Conservation (phyloP, 2,888 invertebrate species). For the Cataglyphis altisquamis region DNA sequence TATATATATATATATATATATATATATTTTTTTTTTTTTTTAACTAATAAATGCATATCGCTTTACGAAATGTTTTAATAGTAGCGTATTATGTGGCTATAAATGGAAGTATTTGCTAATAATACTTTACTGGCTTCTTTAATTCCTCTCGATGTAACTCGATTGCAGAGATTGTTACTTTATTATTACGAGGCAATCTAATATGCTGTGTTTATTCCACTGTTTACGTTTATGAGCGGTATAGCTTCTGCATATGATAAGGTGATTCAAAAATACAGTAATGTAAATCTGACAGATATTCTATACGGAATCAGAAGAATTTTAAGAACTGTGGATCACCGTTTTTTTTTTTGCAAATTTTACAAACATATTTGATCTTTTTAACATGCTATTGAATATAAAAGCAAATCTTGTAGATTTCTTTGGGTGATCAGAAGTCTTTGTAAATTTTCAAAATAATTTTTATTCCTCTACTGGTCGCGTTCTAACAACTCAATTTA, state of each 20-base stretch:
- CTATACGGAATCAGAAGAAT: neutral
- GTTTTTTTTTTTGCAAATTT: neutral
- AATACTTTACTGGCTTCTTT: conserved; percentile 25
- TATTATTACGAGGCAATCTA: conserved; percentile 14
- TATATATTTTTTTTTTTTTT: neutral
- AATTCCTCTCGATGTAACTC: conserved; percentile 27
- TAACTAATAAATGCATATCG: neutral
- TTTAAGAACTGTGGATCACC: neutral
- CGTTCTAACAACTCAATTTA: conserved; percentile 1
- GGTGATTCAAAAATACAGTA: neutral
- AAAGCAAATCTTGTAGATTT: neutral
- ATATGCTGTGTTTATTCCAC: neutral
- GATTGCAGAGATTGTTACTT: conserved; percentile 38
- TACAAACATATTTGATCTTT: neutral
- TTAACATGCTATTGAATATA: neutral
- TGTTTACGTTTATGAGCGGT: neutral
- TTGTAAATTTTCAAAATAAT: conserved; percentile 8
- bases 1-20: neutral
- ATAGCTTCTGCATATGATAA: neutral
- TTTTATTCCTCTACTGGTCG: neutral
- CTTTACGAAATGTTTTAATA: conserved; percentile 31
- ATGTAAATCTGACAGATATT: neutral
- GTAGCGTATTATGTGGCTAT: conserved; percentile 13
- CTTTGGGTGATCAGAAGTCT: neutral
- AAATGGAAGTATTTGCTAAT: conserved; percentile 28